phyloP scores from a whole-genome alignment of 2,888 invertebrate genomes.

The Nineta flava region DNA sequence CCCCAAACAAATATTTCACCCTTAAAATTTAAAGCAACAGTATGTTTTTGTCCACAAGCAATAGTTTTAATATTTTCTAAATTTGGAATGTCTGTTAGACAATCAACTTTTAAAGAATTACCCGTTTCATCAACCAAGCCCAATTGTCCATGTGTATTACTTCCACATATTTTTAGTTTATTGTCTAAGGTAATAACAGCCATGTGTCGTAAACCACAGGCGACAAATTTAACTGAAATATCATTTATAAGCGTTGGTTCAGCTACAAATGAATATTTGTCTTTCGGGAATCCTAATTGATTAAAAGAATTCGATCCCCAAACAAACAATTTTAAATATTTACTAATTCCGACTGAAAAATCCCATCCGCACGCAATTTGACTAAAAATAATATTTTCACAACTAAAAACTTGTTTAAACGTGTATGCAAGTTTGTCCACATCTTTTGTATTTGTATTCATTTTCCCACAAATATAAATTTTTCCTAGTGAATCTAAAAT shows the following conservation, averaged over 20 bases:
- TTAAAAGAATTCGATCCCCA: slow-evolving; percentile 75
- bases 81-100: slow-evolving; percentile 36
- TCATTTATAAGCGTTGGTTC: slow-evolving; percentile 15
- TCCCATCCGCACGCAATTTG: slow-evolving; percentile 70
- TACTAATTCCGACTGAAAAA: slow-evolving; percentile 56
- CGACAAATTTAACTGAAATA: slow-evolving; percentile 36
- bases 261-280: slow-evolving; percentile 17
- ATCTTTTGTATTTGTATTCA: slow-evolving; percentile 57
- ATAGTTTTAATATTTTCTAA: slow-evolving; percentile 41
- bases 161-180: slow-evolving; percentile 46
- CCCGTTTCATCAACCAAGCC: slow-evolving; percentile 32
- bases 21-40: slow-evolving; percentile 36
- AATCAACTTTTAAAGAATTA: slow-evolving; percentile 23
- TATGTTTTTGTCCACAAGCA: slow-evolving; percentile 70
- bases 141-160: slow-evolving; percentile 50
- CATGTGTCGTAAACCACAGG: slow-evolving; percentile 54
- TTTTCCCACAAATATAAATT: slow-evolving; percentile 64
- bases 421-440: slow-evolving; percentile 31
- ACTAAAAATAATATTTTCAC: slow-evolving; percentile 36
- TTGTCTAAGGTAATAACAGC: slow-evolving; percentile 45
- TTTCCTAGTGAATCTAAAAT: slow-evolving; percentile 48
- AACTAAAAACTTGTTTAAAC: slow-evolving; percentile 42
- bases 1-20: slow-evolving; percentile 62
- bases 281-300: slow-evolving; percentile 51
- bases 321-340: slow-evolving; percentile 49